These are phyloP conservation scores for Erpornis zantholeuca DNA, from an alignment of 2,113 vertebrate species.

Conservation along the genomic window DNA sequence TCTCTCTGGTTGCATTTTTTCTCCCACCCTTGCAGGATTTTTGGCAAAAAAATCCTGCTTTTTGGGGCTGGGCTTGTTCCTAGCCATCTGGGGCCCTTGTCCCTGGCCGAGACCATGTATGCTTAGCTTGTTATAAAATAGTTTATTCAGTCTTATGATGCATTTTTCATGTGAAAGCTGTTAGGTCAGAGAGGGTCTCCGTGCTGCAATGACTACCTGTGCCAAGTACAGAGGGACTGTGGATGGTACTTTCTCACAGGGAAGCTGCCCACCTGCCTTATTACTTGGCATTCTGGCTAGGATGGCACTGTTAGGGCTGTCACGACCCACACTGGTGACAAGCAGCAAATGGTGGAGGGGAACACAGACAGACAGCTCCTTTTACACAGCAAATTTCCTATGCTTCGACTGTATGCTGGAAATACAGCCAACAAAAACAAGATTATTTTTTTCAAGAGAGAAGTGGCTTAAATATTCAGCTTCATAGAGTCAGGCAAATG, in stretches of 20 bases:
- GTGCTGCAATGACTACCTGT: not conserved
- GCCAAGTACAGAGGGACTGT: not conserved
- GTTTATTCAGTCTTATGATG: not conserved
- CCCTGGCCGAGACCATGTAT: not conserved
- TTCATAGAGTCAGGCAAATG: not conserved
- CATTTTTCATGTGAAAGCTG: fast-evolving
- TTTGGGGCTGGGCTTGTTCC: not conserved
- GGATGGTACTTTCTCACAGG: not conserved
- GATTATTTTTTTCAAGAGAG: not conserved
- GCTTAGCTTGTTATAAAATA: not conserved
- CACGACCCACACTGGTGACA: not conserved
- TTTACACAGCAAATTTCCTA: not conserved
- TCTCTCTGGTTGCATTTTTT: not conserved
- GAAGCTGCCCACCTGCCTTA: not conserved
- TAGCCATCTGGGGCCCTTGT: not conserved
- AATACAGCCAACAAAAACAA: not conserved
- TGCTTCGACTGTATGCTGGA: not conserved
- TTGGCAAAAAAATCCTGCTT: not conserved
- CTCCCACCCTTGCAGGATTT: not conserved
- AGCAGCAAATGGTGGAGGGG: not conserved
- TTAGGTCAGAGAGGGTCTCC: not conserved
- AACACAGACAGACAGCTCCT: not conserved
- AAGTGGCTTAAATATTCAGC: not conserved
- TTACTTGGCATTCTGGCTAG: not conserved
- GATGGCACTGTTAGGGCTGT: not conserved